A percentile compares a stretch with the other conserved stretches of the same genome.
phyloP scores from a whole-genome alignment of 2,797 vertebrate genomes.

The Garrulus glandarius region DNA sequence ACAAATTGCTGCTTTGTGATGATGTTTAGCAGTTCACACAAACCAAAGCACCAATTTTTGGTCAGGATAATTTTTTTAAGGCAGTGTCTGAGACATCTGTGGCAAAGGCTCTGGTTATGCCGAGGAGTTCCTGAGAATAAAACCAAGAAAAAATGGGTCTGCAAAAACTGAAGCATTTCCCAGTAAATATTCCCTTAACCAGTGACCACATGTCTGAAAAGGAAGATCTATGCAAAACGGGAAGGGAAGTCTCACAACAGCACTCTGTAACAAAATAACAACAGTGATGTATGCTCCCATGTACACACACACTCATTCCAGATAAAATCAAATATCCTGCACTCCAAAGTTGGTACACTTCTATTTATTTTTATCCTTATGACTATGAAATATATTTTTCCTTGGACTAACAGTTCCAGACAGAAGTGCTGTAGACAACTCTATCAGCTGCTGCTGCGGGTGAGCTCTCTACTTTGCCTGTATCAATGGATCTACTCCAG shows the following conservation, averaged over 20 bases:
- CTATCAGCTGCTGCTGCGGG: not conserved
- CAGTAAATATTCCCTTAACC: conserved; percentile 57
- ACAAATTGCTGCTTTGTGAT: conserved; percentile 57
- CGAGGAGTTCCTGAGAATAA: conserved; percentile 70
- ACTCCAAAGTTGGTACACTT: not conserved
- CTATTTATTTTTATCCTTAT: conserved; percentile 12
- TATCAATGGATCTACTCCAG: not conserved
- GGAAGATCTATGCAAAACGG: conserved; percentile 21
- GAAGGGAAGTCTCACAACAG: conserved; percentile 34
- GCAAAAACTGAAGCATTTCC: conserved; percentile 64
- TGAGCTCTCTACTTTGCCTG: not conserved
- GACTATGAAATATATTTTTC: not conserved
- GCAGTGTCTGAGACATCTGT: conserved; percentile 80
- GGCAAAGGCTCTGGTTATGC: conserved; percentile 77
- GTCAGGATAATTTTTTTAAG: conserved; percentile 72
- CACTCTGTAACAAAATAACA: not conserved
- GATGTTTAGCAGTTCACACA: conserved; percentile 49
- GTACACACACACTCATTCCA: not conserved
- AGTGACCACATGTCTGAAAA: conserved; percentile 66
- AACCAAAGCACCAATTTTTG: conserved; percentile 71
- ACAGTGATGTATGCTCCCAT: not conserved
- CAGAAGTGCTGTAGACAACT: not conserved
- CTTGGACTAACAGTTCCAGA: not conserved
- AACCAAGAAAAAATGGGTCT: conserved; percentile 59
- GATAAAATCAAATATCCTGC: conserved; percentile 2